Percentiles rank a stretch among this genome's conserved stretches.
These are phyloP conservation scores for Dipodomys merriami DNA, from an alignment of 2,113 vertebrate species.

Conservation along the genomic window DNA sequence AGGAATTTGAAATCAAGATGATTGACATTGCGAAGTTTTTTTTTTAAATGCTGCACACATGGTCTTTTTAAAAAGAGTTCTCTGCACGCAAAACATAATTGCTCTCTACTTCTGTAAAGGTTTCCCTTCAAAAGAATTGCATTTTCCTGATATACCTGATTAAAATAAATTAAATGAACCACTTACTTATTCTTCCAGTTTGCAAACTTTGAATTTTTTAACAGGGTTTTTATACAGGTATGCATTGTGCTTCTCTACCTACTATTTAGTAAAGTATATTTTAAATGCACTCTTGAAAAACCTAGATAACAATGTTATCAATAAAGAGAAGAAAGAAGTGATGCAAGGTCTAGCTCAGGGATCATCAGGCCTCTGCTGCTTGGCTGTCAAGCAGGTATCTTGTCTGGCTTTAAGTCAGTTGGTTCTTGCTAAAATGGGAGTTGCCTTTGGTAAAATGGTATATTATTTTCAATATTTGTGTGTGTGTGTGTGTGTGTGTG, in stretches of 20 bases:
- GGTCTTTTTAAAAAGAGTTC: slow-evolving; percentile 79
- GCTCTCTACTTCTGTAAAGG: slow-evolving; percentile 83
- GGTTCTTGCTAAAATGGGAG: not conserved
- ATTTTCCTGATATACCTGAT: slow-evolving; percentile 82
- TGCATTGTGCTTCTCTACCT: slow-evolving; percentile 46
- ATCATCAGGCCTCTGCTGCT: not conserved
- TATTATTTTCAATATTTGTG: not conserved
- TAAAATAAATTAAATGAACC: slow-evolving; percentile 84
- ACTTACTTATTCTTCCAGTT: slow-evolving; percentile 76
- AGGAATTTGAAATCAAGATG: slow-evolving; percentile 86
- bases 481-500: too few relatives aligned
- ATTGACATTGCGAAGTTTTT: slow-evolving; percentile 84
- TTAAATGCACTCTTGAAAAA: slow-evolving; percentile 60
- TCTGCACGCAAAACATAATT: slow-evolving; percentile 84
- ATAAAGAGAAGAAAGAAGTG: slow-evolving; percentile 33
- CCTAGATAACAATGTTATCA: slow-evolving; percentile 37
- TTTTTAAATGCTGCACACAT: slow-evolving; percentile 79
- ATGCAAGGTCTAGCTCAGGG: not conserved
- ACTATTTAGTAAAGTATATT: slow-evolving; percentile 69
- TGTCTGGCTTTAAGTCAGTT: slow-evolving; percentile 20
- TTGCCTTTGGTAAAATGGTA: not conserved
- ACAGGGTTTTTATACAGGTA: slow-evolving; percentile 70
- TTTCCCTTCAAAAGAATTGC: slow-evolving; percentile 80
- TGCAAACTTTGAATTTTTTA: slow-evolving; percentile 80
- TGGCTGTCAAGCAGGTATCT: not conserved